Base-by-base conservation (phyloP, 2,888 invertebrate species). In the Copidosoma aretas region DNA sequence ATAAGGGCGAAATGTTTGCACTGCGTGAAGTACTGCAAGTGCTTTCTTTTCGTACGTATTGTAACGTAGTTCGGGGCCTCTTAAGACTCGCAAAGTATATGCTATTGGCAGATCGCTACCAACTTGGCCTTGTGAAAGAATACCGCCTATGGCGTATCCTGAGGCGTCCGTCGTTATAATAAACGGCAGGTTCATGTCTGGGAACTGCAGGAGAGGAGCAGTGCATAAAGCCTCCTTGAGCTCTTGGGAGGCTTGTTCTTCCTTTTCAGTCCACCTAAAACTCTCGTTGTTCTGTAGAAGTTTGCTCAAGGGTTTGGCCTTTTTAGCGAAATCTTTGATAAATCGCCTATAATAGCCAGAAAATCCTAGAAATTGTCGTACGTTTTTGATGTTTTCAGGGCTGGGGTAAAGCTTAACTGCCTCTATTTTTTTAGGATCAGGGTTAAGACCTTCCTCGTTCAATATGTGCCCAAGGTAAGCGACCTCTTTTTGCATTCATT, bases 1-100 rank as follows among this genome's bases (percentile, higher is more conserved):
- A 15, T 60, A 60, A 14, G 53, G n/a, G 10, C 15, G 22, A 17
- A 66, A 66, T 0, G 22, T 12, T 41, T 17, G 15, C n/a, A 66
- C 60, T 5, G 21, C 14, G 21, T 66, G 56, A 1, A 59, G 14
- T 0, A 59, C 25, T 3, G 64, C 64, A 15, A 32, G 19, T 17
- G 64, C 57, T 22, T 58, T 51, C 17, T 63, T 63, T 63, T 63
- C 63, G 25, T 56, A 63, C 5, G 22, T 24, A 1, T 64, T 51
- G 21, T 64, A 51, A n/a, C 17, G 10, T 1, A 64, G 12, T 51
- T 64, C 64, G 12, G 64, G 58, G 2, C 64, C 64, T 24, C 58
- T 10, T 19, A 64, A 17, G 0, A 64, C 58, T 32, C 51, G 54
- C 10, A 58, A 58, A 10, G 49, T 32, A n/a, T 58, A 64, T 17